Evolutionary conservation across 2,797 vertebrate genomes (phyloP), one percentile per base, ranked within the genome.

Genomic region (Tragopan temminckii): DNA sequence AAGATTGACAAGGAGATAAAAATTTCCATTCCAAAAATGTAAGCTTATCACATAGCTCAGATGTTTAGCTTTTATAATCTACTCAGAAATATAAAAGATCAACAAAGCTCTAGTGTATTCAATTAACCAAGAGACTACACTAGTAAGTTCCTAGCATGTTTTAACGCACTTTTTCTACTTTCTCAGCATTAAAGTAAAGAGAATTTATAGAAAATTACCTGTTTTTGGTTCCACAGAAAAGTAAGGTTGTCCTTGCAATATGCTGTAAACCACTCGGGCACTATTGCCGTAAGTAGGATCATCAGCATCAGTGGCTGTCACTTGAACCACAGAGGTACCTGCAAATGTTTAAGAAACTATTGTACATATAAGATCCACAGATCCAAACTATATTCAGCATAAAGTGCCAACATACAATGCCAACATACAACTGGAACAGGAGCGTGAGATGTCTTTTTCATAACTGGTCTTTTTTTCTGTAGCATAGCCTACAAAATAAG

Each of bases 221-320:
- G 99, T 99, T 96, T 99, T 99, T 57, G 99, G 99, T 90, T 99
- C 99, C 97, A 99, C 99, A 3, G 99, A 99, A 97, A 99, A 99
- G 93, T 99, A 99, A 0, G 99, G 99, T 91, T 99, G 99, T 57
- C 99, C 99, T 58, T 99, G 98, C 33, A 99, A 96, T 97, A 99
- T 99, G 95, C 99, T 99, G 97, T 99, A 99, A 64, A 99, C 98
- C 81, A 99, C 99, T 76, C 99, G 98, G 92, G 99, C 99, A 2
- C 99, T 99, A 97, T 99, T 99, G 80, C 99, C 99, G 0, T 99
- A 99, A 0, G 99, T 99, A 24, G 99, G 99, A 91, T 99, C 99
- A 87, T 99, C 99, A 7, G 99, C 99, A 95, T 99, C 99, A 1
- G 99, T 99, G 31, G 99, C 99, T 61, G 99, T 99, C 97, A 99